Evolutionary conservation across 2,797 vertebrate genomes (phyloP).

Genomic region (Pitangus sulphuratus): DNA sequence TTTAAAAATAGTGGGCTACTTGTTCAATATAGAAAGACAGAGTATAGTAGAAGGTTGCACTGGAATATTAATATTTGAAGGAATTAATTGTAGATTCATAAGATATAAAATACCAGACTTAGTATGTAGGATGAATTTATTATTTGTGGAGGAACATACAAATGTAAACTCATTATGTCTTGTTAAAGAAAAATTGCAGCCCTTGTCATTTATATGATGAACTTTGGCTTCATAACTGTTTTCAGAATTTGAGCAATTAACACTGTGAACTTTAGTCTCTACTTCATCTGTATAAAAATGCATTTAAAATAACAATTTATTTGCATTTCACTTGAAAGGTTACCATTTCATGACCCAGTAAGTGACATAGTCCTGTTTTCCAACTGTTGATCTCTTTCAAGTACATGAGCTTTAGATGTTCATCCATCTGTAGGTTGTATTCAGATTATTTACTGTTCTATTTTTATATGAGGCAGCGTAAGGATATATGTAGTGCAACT

Average conservation of each 20-base stretch:
- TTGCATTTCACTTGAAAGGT: constrained; percentile 2
- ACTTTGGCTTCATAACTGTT: constrained; percentile 1
- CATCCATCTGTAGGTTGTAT: neutral
- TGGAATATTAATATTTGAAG: neutral
- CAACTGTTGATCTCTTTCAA: constrained; percentile 5
- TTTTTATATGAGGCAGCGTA: neutral
- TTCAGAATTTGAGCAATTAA: constrained; percentile 17
- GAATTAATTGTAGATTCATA: neutral
- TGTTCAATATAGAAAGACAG: neutral
- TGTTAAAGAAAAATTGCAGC: constrained; percentile 2
- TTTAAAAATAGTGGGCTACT: neutral
- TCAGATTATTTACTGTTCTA: neutral
- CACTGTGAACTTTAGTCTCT: neutral
- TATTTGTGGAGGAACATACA: neutral
- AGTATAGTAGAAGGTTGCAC: neutral
- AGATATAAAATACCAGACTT: neutral
- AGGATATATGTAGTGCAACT: neutral
- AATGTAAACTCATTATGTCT: neutral
- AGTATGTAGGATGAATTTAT: neutral
- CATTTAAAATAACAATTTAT: constrained; percentile 1
- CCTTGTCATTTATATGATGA: neutral
- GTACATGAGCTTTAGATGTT: constrained; percentile 10
- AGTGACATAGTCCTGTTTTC: neutral
- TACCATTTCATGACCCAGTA: neutral
- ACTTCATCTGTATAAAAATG: constrained; percentile 10